These are phyloP conservation scores for Trachemys scripta DNA, from an alignment of 2,113 vertebrate species.

Conservation along the genomic window DNA sequence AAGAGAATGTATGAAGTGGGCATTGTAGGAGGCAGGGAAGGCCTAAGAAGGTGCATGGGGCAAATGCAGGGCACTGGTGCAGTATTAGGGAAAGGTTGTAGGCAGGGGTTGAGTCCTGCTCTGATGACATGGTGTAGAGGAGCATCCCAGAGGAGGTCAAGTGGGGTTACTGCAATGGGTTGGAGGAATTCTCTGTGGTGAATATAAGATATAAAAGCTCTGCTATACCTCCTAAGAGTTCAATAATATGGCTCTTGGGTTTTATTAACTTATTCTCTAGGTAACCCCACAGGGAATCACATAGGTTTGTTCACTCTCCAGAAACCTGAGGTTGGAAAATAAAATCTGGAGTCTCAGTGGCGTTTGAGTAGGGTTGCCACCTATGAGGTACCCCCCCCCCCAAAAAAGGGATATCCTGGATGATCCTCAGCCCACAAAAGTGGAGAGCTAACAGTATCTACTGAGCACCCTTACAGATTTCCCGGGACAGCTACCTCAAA, in stretches of 20 bases:
- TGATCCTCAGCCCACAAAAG: too few species aligned
- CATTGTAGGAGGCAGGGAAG: neutral
- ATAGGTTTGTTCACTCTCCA: neutral
- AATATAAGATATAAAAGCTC: neutral
- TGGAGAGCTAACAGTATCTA: too few species aligned
- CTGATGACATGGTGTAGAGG: neutral
- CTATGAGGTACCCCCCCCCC: too few species aligned
- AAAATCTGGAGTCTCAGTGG: neutral
- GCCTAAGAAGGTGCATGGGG: neutral
- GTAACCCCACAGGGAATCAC: neutral
- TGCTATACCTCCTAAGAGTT: neutral
- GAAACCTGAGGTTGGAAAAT: neutral
- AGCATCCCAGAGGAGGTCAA: neutral
- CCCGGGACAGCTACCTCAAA: too few species aligned
- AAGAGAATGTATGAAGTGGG: neutral
- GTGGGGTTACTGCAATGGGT: neutral
- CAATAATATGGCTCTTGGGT: neutral
- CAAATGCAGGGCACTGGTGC: neutral
- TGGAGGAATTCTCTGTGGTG: neutral
- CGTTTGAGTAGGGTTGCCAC: neutral
- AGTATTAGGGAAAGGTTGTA: neutral
- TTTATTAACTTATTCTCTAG: neutral
- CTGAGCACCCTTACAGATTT: too few species aligned
- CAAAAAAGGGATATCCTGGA: too few species aligned
- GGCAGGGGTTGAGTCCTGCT: neutral